Evolutionary conservation across 2,113 vertebrate species (phyloP).

Genomic region (Harpagus bidentatus): DNA sequence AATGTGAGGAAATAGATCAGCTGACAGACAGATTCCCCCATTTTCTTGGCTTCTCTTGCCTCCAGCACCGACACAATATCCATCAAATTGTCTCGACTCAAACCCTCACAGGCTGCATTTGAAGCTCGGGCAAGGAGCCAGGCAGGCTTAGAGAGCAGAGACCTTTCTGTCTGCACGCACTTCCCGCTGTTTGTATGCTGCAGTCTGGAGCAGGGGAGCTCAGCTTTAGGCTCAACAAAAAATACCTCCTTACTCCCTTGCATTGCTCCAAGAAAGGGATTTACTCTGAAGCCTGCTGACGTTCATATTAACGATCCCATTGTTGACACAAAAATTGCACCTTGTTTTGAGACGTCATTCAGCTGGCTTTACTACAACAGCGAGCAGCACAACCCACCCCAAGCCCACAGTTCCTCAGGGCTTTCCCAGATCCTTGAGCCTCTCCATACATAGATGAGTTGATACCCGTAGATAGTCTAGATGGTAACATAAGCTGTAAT

Average conservation of each 20-base stretch:
- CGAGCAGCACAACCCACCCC: rapidly evolving
- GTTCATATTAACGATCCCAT: rapidly evolving
- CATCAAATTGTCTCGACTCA: not conserved
- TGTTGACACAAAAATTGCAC: not conserved
- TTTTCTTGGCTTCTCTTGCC: slow-evolving; percentile 16
- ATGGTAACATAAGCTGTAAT: not conserved
- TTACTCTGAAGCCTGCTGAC: not conserved
- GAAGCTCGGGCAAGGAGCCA: not conserved
- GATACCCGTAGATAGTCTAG: not conserved
- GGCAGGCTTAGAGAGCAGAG: slow-evolving; percentile 12
- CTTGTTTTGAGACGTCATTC: not conserved
- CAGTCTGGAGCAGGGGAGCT: not conserved
- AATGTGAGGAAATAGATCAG: not conserved
- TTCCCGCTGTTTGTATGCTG: not conserved
- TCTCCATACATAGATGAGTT: not conserved
- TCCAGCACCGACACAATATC: slow-evolving; percentile 11
- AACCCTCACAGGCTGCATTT: not conserved
- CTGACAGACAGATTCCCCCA: slow-evolving; percentile 2
- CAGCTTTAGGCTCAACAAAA: not conserved
- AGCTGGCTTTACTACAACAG: not conserved
- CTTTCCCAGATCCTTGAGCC: not conserved
- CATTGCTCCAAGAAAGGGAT: not conserved
- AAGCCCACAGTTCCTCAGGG: not conserved
- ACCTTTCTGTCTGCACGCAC: not conserved
- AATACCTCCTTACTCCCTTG: not conserved